Conservation (phyloP, 2,888 invertebrate genomes). For the Lycophotia porphyrea region DNA sequence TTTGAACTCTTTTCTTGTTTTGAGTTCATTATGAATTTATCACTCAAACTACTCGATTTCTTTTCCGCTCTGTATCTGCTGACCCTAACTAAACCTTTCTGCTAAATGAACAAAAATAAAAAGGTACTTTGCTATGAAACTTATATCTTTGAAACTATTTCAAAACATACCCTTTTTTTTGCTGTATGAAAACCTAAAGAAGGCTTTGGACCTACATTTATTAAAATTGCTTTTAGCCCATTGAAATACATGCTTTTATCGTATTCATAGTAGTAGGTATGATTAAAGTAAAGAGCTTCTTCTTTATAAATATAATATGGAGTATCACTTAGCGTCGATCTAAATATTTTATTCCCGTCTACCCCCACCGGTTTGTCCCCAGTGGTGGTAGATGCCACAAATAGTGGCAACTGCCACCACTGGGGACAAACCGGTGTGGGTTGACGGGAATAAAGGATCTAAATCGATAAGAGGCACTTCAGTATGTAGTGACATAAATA, state of each 20-base stretch:
- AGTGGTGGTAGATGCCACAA: too few relatives aligned
- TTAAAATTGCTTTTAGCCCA: conserved; percentile 37
- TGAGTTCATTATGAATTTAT: background rate
- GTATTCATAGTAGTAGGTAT: conserved; percentile 25
- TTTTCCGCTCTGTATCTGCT: background rate
- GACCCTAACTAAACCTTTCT: conserved; percentile 32
- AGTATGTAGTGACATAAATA: background rate
- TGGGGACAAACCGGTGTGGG: too few relatives aligned
- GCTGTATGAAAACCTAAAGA: conserved; percentile 38
- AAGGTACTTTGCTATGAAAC: conserved; percentile 15
- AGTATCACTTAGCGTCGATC: background rate
- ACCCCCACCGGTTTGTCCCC: too few relatives aligned
- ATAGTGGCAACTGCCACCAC: too few relatives aligned
- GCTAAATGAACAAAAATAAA: conserved; percentile 31
- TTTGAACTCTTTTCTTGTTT: background rate
- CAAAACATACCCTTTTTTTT: conserved; percentile 47
- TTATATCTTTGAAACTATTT: conserved; percentile 31
- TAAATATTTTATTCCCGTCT: too few relatives aligned
- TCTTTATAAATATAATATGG: background rate
- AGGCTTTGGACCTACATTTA: conserved; percentile 29
- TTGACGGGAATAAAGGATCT: too few relatives aligned
- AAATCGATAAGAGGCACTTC: background rate
- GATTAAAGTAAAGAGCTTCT: background rate
- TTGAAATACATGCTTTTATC: conserved; percentile 41
- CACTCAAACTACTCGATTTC: background rate